Evolutionary conservation across 2,888 invertebrate genomes (phyloP).

Genomic region (Harpalus rubripes): DNA sequence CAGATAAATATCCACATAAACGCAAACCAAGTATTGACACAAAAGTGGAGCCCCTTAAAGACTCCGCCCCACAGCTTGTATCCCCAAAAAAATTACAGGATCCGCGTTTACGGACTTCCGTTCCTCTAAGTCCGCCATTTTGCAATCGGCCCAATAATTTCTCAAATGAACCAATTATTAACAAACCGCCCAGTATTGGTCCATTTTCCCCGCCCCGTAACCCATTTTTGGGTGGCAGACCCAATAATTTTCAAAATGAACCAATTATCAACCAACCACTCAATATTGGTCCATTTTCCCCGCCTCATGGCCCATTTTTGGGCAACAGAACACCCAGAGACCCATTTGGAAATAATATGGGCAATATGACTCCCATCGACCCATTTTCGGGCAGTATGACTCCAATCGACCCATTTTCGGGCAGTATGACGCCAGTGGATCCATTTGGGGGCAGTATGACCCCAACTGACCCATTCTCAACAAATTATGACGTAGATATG

Average conservation of each 20-base stretch:
- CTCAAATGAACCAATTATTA: too few species aligned
- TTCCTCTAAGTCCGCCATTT: background rate
- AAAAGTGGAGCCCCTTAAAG: background rate
- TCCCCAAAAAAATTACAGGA: conserved; percentile 56
- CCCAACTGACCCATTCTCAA: conserved; percentile 18
- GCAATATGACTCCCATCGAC: background rate
- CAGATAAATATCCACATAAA: conserved; percentile 64
- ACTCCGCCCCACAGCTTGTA: background rate
- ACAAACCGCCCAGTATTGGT: too few species aligned
- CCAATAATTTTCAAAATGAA: background rate
- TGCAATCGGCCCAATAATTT: background rate
- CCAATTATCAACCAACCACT: background rate
- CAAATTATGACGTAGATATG: conserved; percentile 20
- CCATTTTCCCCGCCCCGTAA: too few species aligned
- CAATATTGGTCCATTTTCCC: background rate
- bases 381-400: background rate
- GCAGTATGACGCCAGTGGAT: conserved; percentile 22
- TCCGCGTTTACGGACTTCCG: conserved; percentile 21
- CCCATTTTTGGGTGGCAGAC: too few species aligned
- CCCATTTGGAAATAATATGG: conserved; percentile 20
- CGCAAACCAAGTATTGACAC: conserved; percentile 53
- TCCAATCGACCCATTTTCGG: background rate
- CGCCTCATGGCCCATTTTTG: conserved; percentile 25
- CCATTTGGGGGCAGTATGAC: too few species aligned
- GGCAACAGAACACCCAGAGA: conserved; percentile 55